Conservation (phyloP, 2,797 vertebrate species). For the Oreochromis mossambicus region DNA sequence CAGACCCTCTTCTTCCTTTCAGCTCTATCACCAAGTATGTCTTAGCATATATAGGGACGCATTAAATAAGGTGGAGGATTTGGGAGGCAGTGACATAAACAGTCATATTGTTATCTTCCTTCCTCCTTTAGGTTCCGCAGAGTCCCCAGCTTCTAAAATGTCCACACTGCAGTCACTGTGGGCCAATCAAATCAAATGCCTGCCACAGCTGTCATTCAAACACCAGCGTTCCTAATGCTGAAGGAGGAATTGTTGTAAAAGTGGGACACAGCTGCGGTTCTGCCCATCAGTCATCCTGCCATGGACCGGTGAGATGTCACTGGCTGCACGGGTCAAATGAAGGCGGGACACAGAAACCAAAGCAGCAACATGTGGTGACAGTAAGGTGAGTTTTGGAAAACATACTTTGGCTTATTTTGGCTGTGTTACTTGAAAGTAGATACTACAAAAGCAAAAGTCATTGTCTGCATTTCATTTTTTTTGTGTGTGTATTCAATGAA, state of each 20-base stretch:
- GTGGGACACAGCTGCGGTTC: slow-evolving; percentile 67
- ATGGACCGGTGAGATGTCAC: slow-evolving; percentile 62
- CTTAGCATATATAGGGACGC: neutral
- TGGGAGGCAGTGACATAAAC: neutral
- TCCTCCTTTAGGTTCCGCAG: slow-evolving; percentile 44
- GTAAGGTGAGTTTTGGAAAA: slow-evolving; percentile 78
- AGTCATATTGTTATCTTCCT: neutral
- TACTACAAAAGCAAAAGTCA: neutral
- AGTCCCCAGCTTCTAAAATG: slow-evolving; percentile 46
- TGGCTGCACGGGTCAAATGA: slow-evolving; percentile 85
- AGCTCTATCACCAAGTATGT: slow-evolving; percentile 75
- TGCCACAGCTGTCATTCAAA: slow-evolving; percentile 47
- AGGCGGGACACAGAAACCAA: slow-evolving; percentile 68
- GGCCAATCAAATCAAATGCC: slow-evolving; percentile 39
- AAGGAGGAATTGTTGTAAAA: slow-evolving; percentile 47
- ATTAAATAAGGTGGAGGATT: neutral
- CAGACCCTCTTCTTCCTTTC: slow-evolving; percentile 69
- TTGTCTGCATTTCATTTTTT: neutral
- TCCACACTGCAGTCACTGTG: slow-evolving; percentile 56
- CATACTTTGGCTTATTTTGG: neutral
- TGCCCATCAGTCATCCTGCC: slow-evolving; percentile 64
- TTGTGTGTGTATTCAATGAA: neutral
- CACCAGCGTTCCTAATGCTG: slow-evolving; percentile 28
- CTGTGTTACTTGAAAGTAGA: rapidly evolving
- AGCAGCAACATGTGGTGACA: slow-evolving; percentile 84